Evolutionary conservation across 2,113 vertebrate species (phyloP).

Genomic region (Dasyornis broadbenti): DNA sequence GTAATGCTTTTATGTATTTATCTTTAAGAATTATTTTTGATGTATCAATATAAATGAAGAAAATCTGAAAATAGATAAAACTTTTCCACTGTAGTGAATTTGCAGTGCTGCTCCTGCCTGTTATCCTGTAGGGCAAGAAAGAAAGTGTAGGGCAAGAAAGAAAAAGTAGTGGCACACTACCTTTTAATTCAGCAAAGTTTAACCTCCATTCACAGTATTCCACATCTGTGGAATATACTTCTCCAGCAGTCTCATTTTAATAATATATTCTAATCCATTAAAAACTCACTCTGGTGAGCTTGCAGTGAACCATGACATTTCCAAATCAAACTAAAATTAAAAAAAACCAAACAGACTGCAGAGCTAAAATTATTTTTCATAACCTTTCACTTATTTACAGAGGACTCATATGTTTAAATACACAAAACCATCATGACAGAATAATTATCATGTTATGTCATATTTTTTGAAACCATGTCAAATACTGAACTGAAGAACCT

Average conservation of each 20-base stretch:
- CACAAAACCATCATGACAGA: not conserved
- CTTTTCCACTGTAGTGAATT: not conserved
- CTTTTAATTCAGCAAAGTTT: not conserved
- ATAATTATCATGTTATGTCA: not conserved
- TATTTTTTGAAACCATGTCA: conserved; percentile 14
- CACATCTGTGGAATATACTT: not conserved
- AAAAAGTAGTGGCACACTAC: not conserved
- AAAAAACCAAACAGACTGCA: not conserved
- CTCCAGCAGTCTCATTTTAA: conserved; percentile 18
- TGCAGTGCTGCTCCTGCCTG: not conserved
- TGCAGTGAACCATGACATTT: conserved; percentile 25
- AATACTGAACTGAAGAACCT: not conserved
- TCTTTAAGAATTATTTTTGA: not conserved
- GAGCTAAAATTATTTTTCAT: conserved; percentile 10
- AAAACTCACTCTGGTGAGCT: conserved; percentile 9
- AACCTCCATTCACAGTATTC: conserved; percentile 3
- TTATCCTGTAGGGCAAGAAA: not conserved
- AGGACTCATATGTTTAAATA: not conserved
- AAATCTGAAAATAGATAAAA: not conserved
- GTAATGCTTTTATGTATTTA: not conserved
- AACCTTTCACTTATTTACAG: conserved; percentile 16
- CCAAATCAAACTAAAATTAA: conserved; percentile 25
- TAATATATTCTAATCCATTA: conserved; percentile 52
- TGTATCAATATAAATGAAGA: not conserved
- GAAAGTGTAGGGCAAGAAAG: not conserved